phyloP scores from a whole-genome alignment of 1,140 invertebrate genomes.

The Drosophila bipectinata region DNA sequence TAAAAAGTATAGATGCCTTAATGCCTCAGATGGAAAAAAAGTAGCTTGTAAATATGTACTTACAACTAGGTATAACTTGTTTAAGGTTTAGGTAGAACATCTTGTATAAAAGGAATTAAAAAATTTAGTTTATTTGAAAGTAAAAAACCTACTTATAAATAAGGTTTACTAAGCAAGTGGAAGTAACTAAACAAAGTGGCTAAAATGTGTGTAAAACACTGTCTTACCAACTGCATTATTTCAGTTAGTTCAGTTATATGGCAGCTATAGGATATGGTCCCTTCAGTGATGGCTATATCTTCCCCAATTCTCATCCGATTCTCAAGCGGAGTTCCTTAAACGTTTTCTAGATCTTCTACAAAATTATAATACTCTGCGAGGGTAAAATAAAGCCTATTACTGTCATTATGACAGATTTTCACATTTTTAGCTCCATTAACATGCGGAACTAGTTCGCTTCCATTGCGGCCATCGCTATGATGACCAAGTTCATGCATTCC shows the following conservation, averaged over 20 bases:
- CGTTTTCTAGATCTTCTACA: too few relatives aligned
- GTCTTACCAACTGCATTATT: background rate
- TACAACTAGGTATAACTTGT: background rate
- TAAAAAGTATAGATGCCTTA: background rate
- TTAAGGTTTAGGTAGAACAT: background rate
- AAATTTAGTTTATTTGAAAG: too few relatives aligned
- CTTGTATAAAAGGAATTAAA: background rate
- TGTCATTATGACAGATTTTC: slow-evolving; percentile 3
- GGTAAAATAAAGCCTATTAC: background rate
- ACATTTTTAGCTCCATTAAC: slow-evolving; percentile 3
- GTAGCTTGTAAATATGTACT: background rate
- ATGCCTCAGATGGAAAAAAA: background rate
- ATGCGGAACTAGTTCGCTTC: slow-evolving; percentile 32
- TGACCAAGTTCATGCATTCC: slow-evolving; percentile 40
- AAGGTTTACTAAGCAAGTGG: too few relatives aligned
- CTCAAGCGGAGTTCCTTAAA: too few relatives aligned
- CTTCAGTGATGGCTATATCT: too few relatives aligned
- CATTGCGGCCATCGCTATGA: background rate
- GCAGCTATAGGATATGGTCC: too few relatives aligned
- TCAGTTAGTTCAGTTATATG: too few relatives aligned
- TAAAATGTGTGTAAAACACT: too few relatives aligned
- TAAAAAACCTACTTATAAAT: too few relatives aligned
- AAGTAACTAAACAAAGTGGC: too few relatives aligned
- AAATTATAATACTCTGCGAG: too few relatives aligned
- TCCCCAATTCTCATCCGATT: too few relatives aligned